phyloP scores from a whole-genome alignment of 2,888 invertebrate species.

The Latrodectus elegans region DNA sequence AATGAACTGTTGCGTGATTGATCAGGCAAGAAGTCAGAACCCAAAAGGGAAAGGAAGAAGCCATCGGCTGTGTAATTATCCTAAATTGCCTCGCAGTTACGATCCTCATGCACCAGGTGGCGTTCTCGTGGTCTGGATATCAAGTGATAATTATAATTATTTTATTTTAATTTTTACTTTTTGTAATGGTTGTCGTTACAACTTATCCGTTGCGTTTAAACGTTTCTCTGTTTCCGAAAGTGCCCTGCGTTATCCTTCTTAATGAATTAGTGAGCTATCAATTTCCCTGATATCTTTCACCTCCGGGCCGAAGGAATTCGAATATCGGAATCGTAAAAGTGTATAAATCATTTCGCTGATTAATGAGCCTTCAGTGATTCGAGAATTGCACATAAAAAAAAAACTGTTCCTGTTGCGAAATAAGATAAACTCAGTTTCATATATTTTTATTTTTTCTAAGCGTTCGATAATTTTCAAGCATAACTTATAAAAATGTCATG shows the following conservation, averaged over 20 bases:
- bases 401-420: too few species aligned
- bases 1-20: slow-evolving; percentile 60
- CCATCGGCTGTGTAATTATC: slow-evolving; percentile 35
- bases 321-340: slow-evolving; percentile 1
- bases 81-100: slow-evolving; percentile 24
- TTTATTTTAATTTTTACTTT: slow-evolving; percentile 37
- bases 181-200: slow-evolving; percentile 36
- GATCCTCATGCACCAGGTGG: slow-evolving; percentile 38
- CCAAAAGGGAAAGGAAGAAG: slow-evolving; percentile 4
- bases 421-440: too few species aligned
- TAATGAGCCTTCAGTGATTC: too few species aligned
- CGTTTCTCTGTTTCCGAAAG: background rate
- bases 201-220: slow-evolving; percentile 33
- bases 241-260: background rate
- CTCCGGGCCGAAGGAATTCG: background rate
- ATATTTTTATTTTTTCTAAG: too few species aligned
- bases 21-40: slow-evolving; percentile 3
- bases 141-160: slow-evolving; percentile 40
- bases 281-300: background rate
- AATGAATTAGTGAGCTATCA: slow-evolving; percentile 21
- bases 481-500: too few species aligned
- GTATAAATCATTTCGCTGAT: background rate
- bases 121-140: slow-evolving; percentile 19
- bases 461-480: too few species aligned
- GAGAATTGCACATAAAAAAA: too few species aligned